Percentiles rank a stretch among this genome's conserved stretches.
Evolutionary conservation across 2,888 invertebrate genomes (phyloP).

Genomic region (Stenoptilia bipunctidactyla): DNA sequence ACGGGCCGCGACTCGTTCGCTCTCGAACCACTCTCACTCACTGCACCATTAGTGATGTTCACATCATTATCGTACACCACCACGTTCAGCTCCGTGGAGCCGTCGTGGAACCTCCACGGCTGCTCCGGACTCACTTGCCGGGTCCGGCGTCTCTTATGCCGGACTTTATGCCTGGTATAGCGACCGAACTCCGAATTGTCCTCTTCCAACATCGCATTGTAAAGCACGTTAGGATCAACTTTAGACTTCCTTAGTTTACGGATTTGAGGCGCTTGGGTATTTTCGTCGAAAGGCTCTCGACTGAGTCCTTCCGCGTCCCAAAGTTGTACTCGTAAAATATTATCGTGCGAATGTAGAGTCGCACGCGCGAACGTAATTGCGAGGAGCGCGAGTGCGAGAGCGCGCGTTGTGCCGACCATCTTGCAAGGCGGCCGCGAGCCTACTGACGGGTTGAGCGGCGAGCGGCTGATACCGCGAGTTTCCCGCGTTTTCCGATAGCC

Average conservation of each 20-base stretch:
- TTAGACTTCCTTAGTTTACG: conserved; percentile 35
- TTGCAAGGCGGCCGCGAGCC: conserved; percentile 54
- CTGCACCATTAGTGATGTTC: conserved; percentile 53
- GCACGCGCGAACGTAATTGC: conserved; percentile 52
- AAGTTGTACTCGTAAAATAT: conserved; percentile 57
- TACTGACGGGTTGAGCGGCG: conserved; percentile 34
- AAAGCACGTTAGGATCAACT: conserved; percentile 50
- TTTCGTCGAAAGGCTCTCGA: conserved; percentile 32
- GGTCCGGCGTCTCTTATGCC: conserved; percentile 60
- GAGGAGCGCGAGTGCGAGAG: conserved; percentile 35
- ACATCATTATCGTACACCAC: conserved; percentile 57
- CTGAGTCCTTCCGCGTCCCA: conserved; percentile 63
- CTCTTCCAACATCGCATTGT: conserved; percentile 56
- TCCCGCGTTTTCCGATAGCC: conserved; percentile 68
- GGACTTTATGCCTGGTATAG: conserved; percentile 54
- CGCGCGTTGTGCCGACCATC: conserved; percentile 33
- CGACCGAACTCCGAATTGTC: conserved; percentile 43
- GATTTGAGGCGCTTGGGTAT: conserved; percentile 22
- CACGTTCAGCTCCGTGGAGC: conserved; percentile 61
- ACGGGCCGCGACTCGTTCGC: conserved; percentile 38
- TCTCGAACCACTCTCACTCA: conserved; percentile 53
- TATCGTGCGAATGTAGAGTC: conserved; percentile 55
- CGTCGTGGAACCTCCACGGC: conserved; percentile 68
- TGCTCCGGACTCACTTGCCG: conserved; percentile 45
- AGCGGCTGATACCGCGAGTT: conserved; percentile 28